Evolutionary conservation across 2,113 vertebrate genomes (phyloP), one percentile per base, ranked within the genome.

Genomic region (Halichoeres trimaculatus): DNA sequence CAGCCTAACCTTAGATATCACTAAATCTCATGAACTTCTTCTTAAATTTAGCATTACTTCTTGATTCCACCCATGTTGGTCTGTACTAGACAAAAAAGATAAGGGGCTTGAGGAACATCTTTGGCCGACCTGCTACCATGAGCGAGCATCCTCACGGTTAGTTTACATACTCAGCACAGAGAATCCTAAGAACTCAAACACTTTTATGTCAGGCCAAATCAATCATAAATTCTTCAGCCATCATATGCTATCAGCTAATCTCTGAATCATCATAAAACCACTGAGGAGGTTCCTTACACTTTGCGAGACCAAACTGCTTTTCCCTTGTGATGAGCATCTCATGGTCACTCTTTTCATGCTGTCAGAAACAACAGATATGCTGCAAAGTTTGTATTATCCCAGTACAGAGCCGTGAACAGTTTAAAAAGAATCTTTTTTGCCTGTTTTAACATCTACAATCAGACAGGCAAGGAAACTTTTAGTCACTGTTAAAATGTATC

Each of bases 221-320:
- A 30, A 30, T 30, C 30, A 30, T 30, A 30, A 67, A 53, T 45
- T 10, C 9, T 1, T 45, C 20, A 19, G 16, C 19, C 30, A 48
- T 22, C 4, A 55, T 1, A 7, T 2, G 5, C 30, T 14, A 0
- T 36, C 8, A 14, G 45, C 23, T 23, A 51, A 2, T 38, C 35
- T 8, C 30, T 4, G 5, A 43, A 47, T 36, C 5, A 52, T 20
- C 17, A 16, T 10, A 10, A 45, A 45, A 17, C 14, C 17, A 14
- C 8, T 22, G 16, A 43, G 12, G 26, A 22, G 26, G 10, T 12
- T 52, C 13, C 8, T 51, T 14, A 70, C 10, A 6, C 19, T 69
- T 66, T 19, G 38, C 24, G 68, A 20, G 11, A 78, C 22, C 24
- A 66, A 63, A 69, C 63, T 85, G 53, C 47, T 78, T 76, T 50